Evolutionary conservation across 2,113 vertebrate genomes (phyloP), one percentile per base, ranked within the genome.

Genomic region (Oreochromis tanganicae): DNA sequence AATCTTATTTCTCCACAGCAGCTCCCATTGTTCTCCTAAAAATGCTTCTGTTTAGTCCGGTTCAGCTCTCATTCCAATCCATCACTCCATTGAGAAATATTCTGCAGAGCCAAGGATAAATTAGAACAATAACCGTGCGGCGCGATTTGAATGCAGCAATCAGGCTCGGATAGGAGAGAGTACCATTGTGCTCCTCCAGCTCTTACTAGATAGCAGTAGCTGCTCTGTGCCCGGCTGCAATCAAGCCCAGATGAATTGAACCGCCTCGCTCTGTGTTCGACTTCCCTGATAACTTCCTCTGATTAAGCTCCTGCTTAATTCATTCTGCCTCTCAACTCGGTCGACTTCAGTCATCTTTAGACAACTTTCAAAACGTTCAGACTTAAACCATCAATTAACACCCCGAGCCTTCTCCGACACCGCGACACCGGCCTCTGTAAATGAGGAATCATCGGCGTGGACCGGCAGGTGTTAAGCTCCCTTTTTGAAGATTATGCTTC

Each of bases 1-100:
- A 95, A 94, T 95, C 91, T 91, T 71, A 93, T 95, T 94, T 92
- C 92, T 92, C 89, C 87, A 91, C 93, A 88, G 89, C 91, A 92
- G 92, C 93, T 87, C 88, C 91, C 87, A 94, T 96, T 95, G 94
- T 96, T 88, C 92, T 88, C 82, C 59, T 52, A 59, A 90, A 85
- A 89, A 92, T 90, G 54, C 88, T 90, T 91, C 89, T 90, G 93
- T 94, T 92, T 93, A 86, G 89, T 92, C 90, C 78, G 8, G 17
- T 92, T 91, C 85, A 83, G 63, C 88, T 92, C 80, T 78, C 57
- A 48, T 86, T 91, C 84, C 87, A 78, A 94, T 95, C 94, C 87
- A 87, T 92, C 91, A 93, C 94, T 94, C 91, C 92, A 92, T 83
- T 87, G 89, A 92, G 87, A 84, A 82, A 63, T 75, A 89, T 90